Evolutionary conservation across 2,113 vertebrate species (phyloP).

Genomic region (Tachysurus vachellii): DNA sequence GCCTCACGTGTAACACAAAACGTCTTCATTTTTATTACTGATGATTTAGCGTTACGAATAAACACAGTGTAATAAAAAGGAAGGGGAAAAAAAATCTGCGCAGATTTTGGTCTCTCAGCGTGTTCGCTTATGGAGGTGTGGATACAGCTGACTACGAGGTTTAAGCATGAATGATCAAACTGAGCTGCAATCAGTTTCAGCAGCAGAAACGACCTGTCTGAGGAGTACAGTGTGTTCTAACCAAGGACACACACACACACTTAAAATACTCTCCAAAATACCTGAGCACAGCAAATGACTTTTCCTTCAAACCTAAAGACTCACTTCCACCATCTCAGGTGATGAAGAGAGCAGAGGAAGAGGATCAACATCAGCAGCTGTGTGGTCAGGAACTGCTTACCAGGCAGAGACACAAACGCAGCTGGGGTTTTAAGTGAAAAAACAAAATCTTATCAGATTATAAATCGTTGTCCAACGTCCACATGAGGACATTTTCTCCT

Average conservation of each 20-base stretch:
- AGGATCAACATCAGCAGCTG: neutral
- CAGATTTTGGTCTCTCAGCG: neutral
- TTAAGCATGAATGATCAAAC: constrained; percentile 17
- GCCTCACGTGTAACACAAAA: too few species aligned
- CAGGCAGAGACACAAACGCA: neutral
- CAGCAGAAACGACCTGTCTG: neutral
- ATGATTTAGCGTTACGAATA: neutral
- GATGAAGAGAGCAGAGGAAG: neutral
- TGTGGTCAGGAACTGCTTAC: neutral
- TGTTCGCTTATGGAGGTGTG: neutral
- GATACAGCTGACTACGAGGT: constrained; percentile 7
- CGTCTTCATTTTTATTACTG: neutral
- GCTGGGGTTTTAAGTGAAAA: neutral
- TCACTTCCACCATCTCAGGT: neutral
- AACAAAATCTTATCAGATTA: neutral
- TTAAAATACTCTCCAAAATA: neutral
- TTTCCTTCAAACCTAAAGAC: neutral
- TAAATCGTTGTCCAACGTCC: neutral
- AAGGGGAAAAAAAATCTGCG: neutral
- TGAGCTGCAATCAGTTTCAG: neutral
- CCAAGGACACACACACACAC: neutral
- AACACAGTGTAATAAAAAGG: neutral
- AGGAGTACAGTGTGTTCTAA: constrained; percentile 10
- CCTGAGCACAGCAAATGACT: neutral
- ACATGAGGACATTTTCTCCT: neutral